phyloP scores from a whole-genome alignment of 2,888 invertebrate species.

The Dynastes tityus region DNA sequence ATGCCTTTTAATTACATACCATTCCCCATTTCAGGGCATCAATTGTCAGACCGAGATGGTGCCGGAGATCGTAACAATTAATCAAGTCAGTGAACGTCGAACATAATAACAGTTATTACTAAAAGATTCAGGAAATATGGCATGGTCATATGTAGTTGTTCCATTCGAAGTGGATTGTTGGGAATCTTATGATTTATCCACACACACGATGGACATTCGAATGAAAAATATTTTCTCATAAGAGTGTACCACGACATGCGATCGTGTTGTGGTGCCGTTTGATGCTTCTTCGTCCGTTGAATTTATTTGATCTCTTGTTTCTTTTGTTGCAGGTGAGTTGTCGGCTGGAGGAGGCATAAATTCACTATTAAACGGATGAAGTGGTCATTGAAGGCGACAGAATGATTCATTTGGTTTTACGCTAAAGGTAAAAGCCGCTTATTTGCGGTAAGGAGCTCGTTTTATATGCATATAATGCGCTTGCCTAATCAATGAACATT shows the following conservation, averaged over 20 bases:
- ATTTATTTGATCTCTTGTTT: conserved; percentile 1
- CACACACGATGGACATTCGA: not conserved
- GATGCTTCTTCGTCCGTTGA: too few relatives aligned
- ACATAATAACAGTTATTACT: conserved; percentile 38
- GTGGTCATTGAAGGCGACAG: too few relatives aligned
- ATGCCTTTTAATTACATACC: conserved; percentile 1
- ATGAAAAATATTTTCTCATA: conserved; percentile 14
- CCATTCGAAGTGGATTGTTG: not conserved
- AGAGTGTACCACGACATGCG: not conserved
- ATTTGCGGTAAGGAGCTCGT: too few relatives aligned
- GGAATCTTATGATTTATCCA: conserved; percentile 13
- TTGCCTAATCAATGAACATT: too few relatives aligned
- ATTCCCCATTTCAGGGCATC: not conserved
- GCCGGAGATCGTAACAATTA: conserved; percentile 26
- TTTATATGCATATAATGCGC: too few relatives aligned
- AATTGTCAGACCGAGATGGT: conserved; percentile 11
- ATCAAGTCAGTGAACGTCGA: conserved; percentile 28
- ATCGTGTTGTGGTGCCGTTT: too few relatives aligned
- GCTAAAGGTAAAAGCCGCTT: too few relatives aligned
- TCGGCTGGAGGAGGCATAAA: too few relatives aligned
- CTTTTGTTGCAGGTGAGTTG: conserved; percentile 27
- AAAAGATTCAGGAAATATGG: conserved; percentile 21
- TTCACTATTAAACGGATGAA: too few relatives aligned
- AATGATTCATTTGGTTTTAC: too few relatives aligned
- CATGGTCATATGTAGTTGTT: not conserved